These are phyloP conservation scores for Tupiocoris notatus DNA, from an alignment of 2,888 invertebrate genomes.

Conservation along the genomic window DNA sequence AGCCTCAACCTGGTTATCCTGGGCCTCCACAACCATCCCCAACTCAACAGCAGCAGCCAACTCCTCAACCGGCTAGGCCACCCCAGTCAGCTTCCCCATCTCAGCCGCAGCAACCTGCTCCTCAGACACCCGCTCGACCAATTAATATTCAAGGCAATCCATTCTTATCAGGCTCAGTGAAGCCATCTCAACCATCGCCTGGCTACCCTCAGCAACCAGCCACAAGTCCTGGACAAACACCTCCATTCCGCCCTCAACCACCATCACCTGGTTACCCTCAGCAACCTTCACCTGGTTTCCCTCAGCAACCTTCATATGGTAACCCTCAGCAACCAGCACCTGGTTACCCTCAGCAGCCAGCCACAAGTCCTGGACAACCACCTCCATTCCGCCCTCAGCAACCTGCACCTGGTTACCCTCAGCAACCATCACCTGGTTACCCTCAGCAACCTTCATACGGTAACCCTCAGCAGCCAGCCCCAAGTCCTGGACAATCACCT, in stretches of 20 bases:
- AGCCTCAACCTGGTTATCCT: slow-evolving; percentile 19
- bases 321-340: slow-evolving; percentile 3
- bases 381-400: not conserved
- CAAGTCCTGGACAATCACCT: not conserved
- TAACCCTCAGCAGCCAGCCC: slow-evolving; percentile 3
- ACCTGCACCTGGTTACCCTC: slow-evolving; percentile 12
- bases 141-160: slow-evolving; percentile 31
- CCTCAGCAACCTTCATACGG: slow-evolving; percentile 9
- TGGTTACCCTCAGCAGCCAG: not conserved
- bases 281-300: not conserved
- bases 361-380: slow-evolving; percentile 8
- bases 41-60: slow-evolving; percentile 13
- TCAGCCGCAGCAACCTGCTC: not conserved
- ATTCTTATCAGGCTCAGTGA: slow-evolving; percentile 8
- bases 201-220: not conserved
- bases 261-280: slow-evolving; percentile 29
- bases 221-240: not conserved
- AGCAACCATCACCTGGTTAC: not conserved
- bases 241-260: slow-evolving; percentile 10
- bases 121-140: not conserved
- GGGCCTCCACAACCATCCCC: not conserved
- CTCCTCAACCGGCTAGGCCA: slow-evolving; percentile 20
- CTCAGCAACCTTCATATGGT: slow-evolving; percentile 16
- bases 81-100: slow-evolving; percentile 2
- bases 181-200: slow-evolving; percentile 23